These are phyloP conservation scores for Penaeus indicus DNA, from an alignment of 1,140 invertebrate genomes.

Conservation along the genomic window DNA sequence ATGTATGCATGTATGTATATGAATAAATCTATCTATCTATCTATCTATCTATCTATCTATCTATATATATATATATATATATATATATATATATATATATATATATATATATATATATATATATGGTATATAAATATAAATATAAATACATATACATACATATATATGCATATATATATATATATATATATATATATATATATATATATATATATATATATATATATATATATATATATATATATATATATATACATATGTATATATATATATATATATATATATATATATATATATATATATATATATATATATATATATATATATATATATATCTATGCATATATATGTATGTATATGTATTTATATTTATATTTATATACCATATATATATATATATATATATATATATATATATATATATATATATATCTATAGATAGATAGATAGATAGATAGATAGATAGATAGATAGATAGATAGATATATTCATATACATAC, in stretches of 20 bases:
- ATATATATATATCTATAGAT: too few species aligned
- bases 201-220: too few species aligned
- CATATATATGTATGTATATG: conserved; percentile 11
- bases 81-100: conserved; percentile 14
- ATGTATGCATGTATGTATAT: neutral
- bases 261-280: conserved; percentile 14
- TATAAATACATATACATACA: conserved; percentile 13
- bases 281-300: conserved; percentile 14
- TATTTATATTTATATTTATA: too few species aligned
- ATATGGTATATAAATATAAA: too few species aligned
- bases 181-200: conserved; percentile 14
- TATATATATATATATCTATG: too few species aligned
- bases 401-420: conserved; percentile 14
- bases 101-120: conserved; percentile 14
- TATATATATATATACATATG: conserved; percentile 14
- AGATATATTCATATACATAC: too few species aligned
- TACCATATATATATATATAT: too few species aligned
- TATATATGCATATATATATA: conserved; percentile 13
- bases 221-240: conserved; percentile 14
- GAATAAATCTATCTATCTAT: too few species aligned
- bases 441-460: neutral
- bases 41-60: too few species aligned
- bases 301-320: conserved; percentile 6
- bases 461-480: neutral
- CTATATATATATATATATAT: too few species aligned